phyloP scores from a whole-genome alignment of 2,113 vertebrate species.

The Alethe diademata region DNA sequence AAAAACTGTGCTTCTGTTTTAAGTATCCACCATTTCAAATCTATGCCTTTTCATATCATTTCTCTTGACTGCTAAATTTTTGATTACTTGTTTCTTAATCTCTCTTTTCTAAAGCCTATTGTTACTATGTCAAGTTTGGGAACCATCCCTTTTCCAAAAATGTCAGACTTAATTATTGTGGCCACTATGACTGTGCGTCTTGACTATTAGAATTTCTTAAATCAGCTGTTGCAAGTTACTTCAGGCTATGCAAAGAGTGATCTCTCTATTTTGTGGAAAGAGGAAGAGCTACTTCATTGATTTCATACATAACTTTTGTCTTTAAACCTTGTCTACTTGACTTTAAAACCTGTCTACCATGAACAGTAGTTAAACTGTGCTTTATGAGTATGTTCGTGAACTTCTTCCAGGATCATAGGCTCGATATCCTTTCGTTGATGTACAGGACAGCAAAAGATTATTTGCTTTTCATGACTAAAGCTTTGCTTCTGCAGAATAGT shows the following conservation, averaged over 20 bases:
- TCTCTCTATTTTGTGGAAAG: background rate
- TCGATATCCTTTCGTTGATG: background rate
- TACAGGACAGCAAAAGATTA: background rate
- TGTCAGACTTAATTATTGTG: background rate
- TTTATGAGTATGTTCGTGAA: background rate
- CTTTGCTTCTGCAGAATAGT: background rate
- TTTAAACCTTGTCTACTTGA: background rate
- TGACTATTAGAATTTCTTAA: background rate
- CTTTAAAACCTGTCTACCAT: background rate
- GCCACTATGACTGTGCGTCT: background rate
- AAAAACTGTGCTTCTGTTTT: background rate
- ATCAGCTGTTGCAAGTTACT: background rate
- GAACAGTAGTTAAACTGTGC: background rate
- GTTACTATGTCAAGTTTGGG: background rate
- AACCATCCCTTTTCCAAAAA: background rate
- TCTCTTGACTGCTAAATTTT: background rate
- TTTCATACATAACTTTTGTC: background rate
- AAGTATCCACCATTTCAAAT: background rate
- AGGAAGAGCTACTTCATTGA: background rate
- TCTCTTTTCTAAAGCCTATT: background rate
- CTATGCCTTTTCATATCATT: background rate
- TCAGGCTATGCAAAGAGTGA: background rate
- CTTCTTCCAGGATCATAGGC: background rate
- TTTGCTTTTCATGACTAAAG: background rate
- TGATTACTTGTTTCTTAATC: background rate